Conservation (phyloP, 2,797 vertebrate genomes). For the Acestrorhynchus altus region DNA sequence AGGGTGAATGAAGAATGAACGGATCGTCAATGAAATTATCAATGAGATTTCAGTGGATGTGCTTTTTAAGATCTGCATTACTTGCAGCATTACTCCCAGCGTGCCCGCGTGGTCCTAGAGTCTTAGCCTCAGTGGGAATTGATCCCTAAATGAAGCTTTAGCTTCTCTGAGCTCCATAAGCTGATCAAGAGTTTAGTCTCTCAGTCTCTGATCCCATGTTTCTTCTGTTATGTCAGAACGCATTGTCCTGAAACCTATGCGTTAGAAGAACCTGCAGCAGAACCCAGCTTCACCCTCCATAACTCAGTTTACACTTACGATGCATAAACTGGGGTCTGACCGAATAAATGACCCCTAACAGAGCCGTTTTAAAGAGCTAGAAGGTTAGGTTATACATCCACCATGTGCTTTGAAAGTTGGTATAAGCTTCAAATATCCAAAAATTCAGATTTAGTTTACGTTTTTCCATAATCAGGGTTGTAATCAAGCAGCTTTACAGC, state of each 20-base stretch:
- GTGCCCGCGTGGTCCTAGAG: not conserved
- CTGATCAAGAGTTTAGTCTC: slow-evolving; percentile 26
- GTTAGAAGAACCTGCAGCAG: not conserved
- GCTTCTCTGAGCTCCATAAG: slow-evolving; percentile 31
- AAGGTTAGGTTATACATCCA: too few relatives aligned
- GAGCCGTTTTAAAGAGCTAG: too few relatives aligned
- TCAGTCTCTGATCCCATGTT: slow-evolving; percentile 30
- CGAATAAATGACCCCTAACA: too few relatives aligned
- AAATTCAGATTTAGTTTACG: too few relatives aligned
- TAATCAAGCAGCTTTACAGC: too few relatives aligned
- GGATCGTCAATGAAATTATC: too few relatives aligned
- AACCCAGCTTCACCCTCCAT: not conserved
- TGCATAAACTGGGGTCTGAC: too few relatives aligned
- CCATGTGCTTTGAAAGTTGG: too few relatives aligned
- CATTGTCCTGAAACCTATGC: slow-evolving; percentile 28
- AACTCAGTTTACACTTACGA: not conserved
- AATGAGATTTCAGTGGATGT: not conserved
- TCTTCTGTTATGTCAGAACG: slow-evolving; percentile 18
- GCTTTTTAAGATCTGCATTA: not conserved
- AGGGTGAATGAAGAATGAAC: too few relatives aligned
- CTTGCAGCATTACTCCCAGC: not conserved
- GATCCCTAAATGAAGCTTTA: slow-evolving; percentile 32
- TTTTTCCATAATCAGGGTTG: too few relatives aligned
- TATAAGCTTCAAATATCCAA: too few relatives aligned
- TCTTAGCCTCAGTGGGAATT: slow-evolving; percentile 4